Evolutionary conservation across 1,140 invertebrate genomes (phyloP).

Genomic region (Octopus sinensis): DNA sequence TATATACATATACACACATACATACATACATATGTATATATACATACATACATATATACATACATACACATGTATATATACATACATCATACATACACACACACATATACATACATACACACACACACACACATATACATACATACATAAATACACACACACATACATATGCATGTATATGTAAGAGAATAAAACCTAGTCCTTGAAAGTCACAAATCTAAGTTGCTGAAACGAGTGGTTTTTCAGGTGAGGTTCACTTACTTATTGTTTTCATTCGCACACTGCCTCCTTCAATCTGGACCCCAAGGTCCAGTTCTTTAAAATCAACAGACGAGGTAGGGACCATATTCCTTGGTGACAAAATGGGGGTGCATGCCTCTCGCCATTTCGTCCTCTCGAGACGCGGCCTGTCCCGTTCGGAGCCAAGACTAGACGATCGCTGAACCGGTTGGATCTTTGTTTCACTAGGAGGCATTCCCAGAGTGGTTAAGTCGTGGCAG

Average conservation of each 20-base stretch:
- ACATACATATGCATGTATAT: too few species aligned
- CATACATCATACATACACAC: too few species aligned
- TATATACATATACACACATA: too few species aligned
- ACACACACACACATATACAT: too few species aligned
- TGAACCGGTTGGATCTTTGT: constrained; percentile 27
- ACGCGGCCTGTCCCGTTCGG: constrained; percentile 29
- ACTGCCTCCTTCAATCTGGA: background rate
- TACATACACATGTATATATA: too few species aligned
- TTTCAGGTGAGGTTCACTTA: background rate
- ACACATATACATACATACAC: too few species aligned
- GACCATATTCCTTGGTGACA: constrained; percentile 29
- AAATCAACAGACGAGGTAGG: background rate
- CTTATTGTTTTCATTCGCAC: background rate
- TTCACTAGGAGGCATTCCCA: background rate
- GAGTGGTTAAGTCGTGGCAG: background rate
- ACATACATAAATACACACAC: too few species aligned
- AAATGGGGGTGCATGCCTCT: constrained; percentile 44
- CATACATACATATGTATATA: too few species aligned
- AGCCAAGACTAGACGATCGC: constrained; percentile 45
- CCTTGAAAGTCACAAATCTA: too few species aligned
- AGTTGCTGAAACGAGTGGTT: too few species aligned
- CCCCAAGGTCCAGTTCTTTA: background rate
- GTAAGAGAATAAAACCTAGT: too few species aligned
- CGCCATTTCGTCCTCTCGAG: constrained; percentile 37
- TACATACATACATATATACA: too few species aligned